Conservation (phyloP, 2,888 invertebrate species). For the Agrilus cyanescens region DNA sequence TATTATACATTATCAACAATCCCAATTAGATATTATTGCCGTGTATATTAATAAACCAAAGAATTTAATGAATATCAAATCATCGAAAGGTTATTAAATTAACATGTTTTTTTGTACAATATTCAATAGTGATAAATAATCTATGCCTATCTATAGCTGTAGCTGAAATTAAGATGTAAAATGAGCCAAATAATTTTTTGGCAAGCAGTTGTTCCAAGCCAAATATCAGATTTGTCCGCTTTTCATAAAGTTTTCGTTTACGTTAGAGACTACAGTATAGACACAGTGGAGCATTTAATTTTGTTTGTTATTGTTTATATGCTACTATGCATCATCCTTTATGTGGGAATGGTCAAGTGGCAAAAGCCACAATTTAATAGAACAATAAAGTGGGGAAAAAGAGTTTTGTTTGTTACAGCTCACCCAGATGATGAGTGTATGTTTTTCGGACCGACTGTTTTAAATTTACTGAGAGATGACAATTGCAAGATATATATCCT, state of each 20-base stretch:
- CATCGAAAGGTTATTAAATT: too few relatives aligned
- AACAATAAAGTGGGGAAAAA: constrained; percentile 40
- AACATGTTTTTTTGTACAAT: too few relatives aligned
- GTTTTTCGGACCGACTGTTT: constrained; percentile 92
- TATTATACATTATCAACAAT: too few relatives aligned
- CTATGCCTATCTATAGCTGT: too few relatives aligned
- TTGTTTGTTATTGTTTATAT: constrained; percentile 39
- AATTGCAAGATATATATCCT: constrained; percentile 64
- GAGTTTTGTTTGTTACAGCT: constrained; percentile 75
- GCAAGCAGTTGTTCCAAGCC: not conserved
- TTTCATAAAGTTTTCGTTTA: constrained; percentile 6
- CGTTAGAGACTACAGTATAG: constrained; percentile 34
- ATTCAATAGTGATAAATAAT: too few relatives aligned
- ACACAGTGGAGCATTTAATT: constrained; percentile 44
- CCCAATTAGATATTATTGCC: too few relatives aligned
- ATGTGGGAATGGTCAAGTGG: constrained; percentile 30
- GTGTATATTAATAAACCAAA: too few relatives aligned
- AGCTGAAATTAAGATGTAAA: too few relatives aligned
- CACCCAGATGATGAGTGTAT: constrained; percentile 99
- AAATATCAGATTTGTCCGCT: constrained; percentile 9
- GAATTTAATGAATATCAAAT: too few relatives aligned
- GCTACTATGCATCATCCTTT: constrained; percentile 40
- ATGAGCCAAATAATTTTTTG: too few relatives aligned
- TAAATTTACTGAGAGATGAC: constrained; percentile 50
- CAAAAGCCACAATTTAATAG: constrained; percentile 39